These are phyloP conservation scores for Encarsia formosa DNA, from an alignment of 2,888 invertebrate genomes.

Conservation along the genomic window DNA sequence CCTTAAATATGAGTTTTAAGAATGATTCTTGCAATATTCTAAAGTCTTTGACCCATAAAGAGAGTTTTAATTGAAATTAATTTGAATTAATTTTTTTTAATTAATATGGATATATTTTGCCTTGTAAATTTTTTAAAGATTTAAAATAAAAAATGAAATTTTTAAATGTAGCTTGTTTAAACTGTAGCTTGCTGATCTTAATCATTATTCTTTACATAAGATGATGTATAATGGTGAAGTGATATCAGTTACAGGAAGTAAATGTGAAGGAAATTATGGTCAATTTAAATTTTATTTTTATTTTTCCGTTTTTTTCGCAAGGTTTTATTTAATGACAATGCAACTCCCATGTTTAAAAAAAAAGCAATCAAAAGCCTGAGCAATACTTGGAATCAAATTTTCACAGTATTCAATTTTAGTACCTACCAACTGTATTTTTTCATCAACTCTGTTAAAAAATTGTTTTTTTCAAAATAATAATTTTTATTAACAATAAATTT, in stretches of 20 bases:
- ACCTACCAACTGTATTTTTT: too few relatives aligned
- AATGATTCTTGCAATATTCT: too few relatives aligned
- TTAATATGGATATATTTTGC: too few relatives aligned
- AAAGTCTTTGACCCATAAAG: too few relatives aligned
- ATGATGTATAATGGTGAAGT: constrained; percentile 17
- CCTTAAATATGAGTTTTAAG: too few relatives aligned
- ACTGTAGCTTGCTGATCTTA: too few relatives aligned
- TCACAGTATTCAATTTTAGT: too few relatives aligned
- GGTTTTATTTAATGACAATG: constrained; percentile 12
- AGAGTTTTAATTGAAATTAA: background rate
- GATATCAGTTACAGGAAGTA: constrained; percentile 22
- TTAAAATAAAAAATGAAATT: background rate
- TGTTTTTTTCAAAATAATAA: too few relatives aligned
- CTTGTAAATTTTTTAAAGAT: background rate
- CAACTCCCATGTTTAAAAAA: background rate
- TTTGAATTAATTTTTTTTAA: background rate
- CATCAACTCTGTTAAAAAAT: too few relatives aligned
- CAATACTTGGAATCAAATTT: background rate
- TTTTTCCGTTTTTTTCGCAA: constrained; percentile 21
- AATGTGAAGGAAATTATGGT: constrained; percentile 12
- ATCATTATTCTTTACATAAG: constrained; percentile 25
- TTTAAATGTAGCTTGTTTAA: too few relatives aligned
- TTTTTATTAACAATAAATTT: too few relatives aligned
- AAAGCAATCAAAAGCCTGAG: background rate
- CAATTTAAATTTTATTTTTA: constrained; percentile 13